Evolutionary conservation across 2,888 invertebrate species (phyloP), one percentile per base, ranked within the genome.

Genomic region (Ectropis crepuscularia): DNA sequence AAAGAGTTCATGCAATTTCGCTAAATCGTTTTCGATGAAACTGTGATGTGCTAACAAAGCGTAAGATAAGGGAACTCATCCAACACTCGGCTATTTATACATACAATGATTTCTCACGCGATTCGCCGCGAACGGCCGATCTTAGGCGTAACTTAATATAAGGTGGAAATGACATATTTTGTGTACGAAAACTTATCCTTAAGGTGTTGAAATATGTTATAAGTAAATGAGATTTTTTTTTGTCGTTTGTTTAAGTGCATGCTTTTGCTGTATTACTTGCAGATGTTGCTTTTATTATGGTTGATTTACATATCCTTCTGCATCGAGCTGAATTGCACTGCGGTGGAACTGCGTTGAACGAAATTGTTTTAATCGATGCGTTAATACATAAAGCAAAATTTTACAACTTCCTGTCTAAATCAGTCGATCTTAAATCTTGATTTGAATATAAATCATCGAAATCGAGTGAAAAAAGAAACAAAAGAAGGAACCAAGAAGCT

Each of bases 101-200:
- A 53, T 57, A 61, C 57, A 53, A 50, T 46, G 47, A 70, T 72
- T 73, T 75, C 70, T 69, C 66, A 72, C 60, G 63, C 43, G 63
- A 53, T 62, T 63, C 57, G 54, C 67, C 62, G 48, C 53, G 42
- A 45, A 45, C n/a, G 59, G 59, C 63, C 45, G 66, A 64, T 66
- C 68, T 63, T 73, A 70, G 70, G 45, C 49, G 46, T 71, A 65
- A 61, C 36, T 65, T 80, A 79, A 73, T 73, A 54, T 86, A 87
- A 85, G 81, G 76, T 82, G 82, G 85, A 83, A 90, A 90, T 88
- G 88, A 90, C 89, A 90, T 91, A 91, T 90, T 91, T 90, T 91
- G 89, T 90, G 87, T 90, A 90, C 85, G 87, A 80, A 80, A 76
- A 69, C 73, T 73, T 75, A 68, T 70, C 63, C 63, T 71, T 76